Evolutionary conservation across 2,113 vertebrate species (phyloP), one percentile per base, ranked within the genome.

Genomic region (Cynopterus brachyotis): DNA sequence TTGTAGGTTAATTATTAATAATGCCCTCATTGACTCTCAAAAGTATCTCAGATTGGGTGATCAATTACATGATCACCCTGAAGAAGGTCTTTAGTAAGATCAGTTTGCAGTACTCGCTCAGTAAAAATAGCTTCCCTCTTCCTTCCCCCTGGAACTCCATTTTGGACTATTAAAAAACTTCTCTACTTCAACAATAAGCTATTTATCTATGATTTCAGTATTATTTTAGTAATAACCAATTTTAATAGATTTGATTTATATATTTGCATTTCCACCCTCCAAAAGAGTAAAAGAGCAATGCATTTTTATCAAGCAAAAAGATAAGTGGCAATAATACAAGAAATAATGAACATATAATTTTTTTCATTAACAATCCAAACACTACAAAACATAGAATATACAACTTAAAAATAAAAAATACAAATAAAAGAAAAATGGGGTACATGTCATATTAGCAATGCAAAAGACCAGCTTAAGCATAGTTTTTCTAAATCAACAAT

Each of bases 381-480:
- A 97, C 98, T 98, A 98, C 89, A 98, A 98, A 98, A 98, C 97
- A 97, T 87, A 98, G 95, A 96, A 98, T 97, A 98, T 95, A 97
- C 96, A 95, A 97, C 15, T 0, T 98, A 98, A 98, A 96, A 98
- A 98, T 91, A 95, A 95, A 95, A 98, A 97, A 98, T 95, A 98
- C 95, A 97, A 98, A 97, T 98, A 98, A 98, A 98, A 98, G 96
- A 97, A 98, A 97, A 98, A 95, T 40, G 79, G 93, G 87, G 96
- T 92, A 94, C 83, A 95, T 96, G 88, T 98, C 97, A 98, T 98
- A 97, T 98, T 98, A 99, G 98, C 97, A 98, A 99, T 99, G 99
- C 99, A 98, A 99, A 99, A 99, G 99, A 98, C 99, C 99, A 99
- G 99, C 99, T 99, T 99, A 99, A 99, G 99, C 99, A 99, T 98